Evolutionary conservation across 2,113 vertebrate species (phyloP), one percentile per base, ranked within the genome.

Genomic region (Apeltes quadracus): DNA sequence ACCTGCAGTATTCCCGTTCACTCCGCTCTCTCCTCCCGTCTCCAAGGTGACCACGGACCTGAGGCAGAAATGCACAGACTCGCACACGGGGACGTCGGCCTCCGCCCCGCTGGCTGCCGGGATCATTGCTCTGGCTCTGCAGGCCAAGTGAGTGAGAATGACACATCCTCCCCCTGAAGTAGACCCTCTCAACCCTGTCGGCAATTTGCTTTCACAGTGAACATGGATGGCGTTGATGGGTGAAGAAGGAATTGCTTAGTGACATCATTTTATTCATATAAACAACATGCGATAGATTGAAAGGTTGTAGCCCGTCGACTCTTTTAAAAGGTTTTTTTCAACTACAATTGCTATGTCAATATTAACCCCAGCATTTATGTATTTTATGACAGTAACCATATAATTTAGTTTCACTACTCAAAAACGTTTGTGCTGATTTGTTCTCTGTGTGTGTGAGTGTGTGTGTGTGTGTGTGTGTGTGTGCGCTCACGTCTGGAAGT

Each of bases 31-130:
- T 55, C 32, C 61, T 71, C 51, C 64, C 43, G 32, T 77, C 68
- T 85, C 62, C 75, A 82, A 94, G 93, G 93, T 94, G 82, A 94
- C 93, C 65, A 94, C 93, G 4, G 93, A 94, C 87, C 53, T 94
- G 54, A 91, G 92, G 83, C 91, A 93, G 61, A 93, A 93, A 72
- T 94, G 93, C 71, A 94, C 93, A 15, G 93, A 94, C 72, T 90
- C 91, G 29, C 93, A 94, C 86, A 94, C 93, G 0, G 93, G 93
- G 68, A 94, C 93, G 3, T 94, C 93, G 0, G 93, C 93, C 1
- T 94, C 93, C 0, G 93, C 93, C 10, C 93, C 93, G 0, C 89
- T 94, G 56, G 93, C 93, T 59, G 92, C 92, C 27, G 92, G 93
- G 54, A 93, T 93, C 84, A 93, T 93, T 44, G 92, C 92, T 73